These are phyloP conservation scores for Toxotes chatareus DNA, from an alignment of 2,113 vertebrate genomes.

Conservation along the genomic window DNA sequence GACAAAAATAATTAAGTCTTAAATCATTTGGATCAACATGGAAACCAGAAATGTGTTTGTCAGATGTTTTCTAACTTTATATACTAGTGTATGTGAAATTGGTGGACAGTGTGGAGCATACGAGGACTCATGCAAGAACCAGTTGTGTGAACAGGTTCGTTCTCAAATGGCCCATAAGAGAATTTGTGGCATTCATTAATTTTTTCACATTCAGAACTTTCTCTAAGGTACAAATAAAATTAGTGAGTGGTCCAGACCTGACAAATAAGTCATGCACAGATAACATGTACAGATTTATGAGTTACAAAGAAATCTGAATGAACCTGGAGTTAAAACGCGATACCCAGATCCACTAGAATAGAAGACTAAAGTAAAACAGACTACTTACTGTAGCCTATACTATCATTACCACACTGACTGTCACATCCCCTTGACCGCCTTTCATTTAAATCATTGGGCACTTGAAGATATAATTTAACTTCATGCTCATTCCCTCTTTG, in stretches of 20 bases:
- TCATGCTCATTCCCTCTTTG: too few relatives aligned
- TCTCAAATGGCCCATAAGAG: neutral
- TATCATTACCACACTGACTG: neutral
- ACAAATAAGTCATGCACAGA: too few relatives aligned
- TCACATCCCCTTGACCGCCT: neutral
- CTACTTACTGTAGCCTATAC: neutral
- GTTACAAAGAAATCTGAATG: neutral
- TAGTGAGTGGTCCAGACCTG: neutral
- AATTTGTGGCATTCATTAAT: neutral
- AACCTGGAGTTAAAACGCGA: neutral
- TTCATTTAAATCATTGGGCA: neutral
- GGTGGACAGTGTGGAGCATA: neutral
- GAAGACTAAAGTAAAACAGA: neutral
- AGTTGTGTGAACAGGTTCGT: neutral
- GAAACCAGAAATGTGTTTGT: slow-evolving; percentile 1
- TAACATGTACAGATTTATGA: neutral
- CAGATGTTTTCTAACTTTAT: slow-evolving; percentile 2
- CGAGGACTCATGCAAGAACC: neutral
- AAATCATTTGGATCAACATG: slow-evolving; percentile 13
- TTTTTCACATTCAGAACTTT: neutral
- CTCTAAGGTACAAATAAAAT: neutral
- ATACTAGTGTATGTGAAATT: neutral
- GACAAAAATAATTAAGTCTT: neutral
- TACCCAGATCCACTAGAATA: too few relatives aligned
- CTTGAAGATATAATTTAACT: too few relatives aligned